phyloP scores from a whole-genome alignment of 1,140 invertebrate genomes.

The Scaptomyza graminum region DNA sequence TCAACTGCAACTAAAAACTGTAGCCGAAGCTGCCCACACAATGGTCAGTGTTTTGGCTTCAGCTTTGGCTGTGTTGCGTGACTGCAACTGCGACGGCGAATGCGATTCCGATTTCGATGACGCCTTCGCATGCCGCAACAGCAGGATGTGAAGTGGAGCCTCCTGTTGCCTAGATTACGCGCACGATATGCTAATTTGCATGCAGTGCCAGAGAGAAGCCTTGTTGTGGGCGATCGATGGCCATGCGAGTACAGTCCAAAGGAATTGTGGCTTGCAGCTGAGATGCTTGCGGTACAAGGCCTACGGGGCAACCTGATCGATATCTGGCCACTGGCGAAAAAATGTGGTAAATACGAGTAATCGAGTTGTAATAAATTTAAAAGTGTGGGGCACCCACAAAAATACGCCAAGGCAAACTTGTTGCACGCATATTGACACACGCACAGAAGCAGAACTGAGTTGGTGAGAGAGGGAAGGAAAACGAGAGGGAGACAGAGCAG shows the following conservation, averaged over 20 bases:
- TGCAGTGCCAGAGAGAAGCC: slow-evolving; percentile 45
- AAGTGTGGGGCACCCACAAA: slow-evolving; percentile 74
- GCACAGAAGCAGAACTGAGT: slow-evolving; percentile 36
- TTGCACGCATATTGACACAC: slow-evolving; percentile 80
- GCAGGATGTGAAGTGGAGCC: slow-evolving; percentile 64
- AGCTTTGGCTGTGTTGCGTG: slow-evolving; percentile 51
- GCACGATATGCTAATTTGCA: slow-evolving; percentile 82
- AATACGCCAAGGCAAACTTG: slow-evolving; percentile 62
- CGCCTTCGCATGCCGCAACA: slow-evolving; percentile 79
- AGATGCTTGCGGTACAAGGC: slow-evolving; percentile 21
- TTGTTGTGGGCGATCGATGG: slow-evolving; percentile 76
- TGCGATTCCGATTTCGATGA: slow-evolving; percentile 43
- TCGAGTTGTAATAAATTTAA: slow-evolving; percentile 81
- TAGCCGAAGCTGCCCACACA: slow-evolving; percentile 64
- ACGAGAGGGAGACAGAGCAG: not conserved
- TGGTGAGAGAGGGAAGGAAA: not conserved
- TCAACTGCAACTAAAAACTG: not conserved
- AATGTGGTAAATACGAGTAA: slow-evolving; percentile 80
- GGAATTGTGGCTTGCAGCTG: slow-evolving; percentile 4
- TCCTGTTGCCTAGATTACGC: slow-evolving; percentile 78
- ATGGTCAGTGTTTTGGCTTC: slow-evolving; percentile 51
- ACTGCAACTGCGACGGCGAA: slow-evolving; percentile 31
- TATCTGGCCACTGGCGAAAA: slow-evolving; percentile 63
- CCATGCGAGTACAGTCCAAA: slow-evolving; percentile 48
- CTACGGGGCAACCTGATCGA: slow-evolving; percentile 60